Evolutionary conservation across 2,113 vertebrate genomes (phyloP), one percentile per base, ranked within the genome.

Genomic region (Meleagris gallopavo): DNA sequence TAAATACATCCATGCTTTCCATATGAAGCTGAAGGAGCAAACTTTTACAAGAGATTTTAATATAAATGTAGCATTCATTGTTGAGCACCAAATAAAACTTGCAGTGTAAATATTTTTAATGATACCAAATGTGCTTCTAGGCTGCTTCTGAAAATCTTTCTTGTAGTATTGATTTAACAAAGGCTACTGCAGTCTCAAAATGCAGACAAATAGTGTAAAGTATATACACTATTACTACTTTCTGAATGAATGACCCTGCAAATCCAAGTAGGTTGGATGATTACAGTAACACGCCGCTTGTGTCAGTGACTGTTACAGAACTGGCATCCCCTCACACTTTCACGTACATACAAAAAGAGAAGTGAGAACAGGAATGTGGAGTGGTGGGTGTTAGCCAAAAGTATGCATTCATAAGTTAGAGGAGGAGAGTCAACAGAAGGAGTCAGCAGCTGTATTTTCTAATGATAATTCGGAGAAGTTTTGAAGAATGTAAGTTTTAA

Each of bases 151-250:
- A 78, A 93, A 90, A 78, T 40, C 36, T 77, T 66, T 9, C 57
- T 83, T 7, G 0, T 82, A 94, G 87, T 30, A 9, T 52, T 91
- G 94, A 91, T 92, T 94, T 91, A 81, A 79, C 61, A 71, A 88
- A 75, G 41, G 73, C 71, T 84, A 18, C 46, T 45, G 48, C 67
- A 83, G 40, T 21, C 82, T 90, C 52, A 83, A 71, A 92, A 86
- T 71, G 76, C 84, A 94, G 86, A 86, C 64, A 55, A 60, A 94
- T 48, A 41, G 25, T 20, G 22, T 69, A 48, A 90, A 81, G 78
- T 69, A 19, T 60, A 38, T 81, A 82, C 75, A 25, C 71, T 89
- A 6, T 72, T 86, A 46, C 61, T 82, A 3, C 73, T 72, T 86
- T 70, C 36, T 86, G 86, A 83, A 80, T 58, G 73, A 66, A 54